Percentiles rank a stretch among this genome's conserved stretches.
Conservation (phyloP, 2,888 invertebrate species). For the Tenthredo amoena region DNA sequence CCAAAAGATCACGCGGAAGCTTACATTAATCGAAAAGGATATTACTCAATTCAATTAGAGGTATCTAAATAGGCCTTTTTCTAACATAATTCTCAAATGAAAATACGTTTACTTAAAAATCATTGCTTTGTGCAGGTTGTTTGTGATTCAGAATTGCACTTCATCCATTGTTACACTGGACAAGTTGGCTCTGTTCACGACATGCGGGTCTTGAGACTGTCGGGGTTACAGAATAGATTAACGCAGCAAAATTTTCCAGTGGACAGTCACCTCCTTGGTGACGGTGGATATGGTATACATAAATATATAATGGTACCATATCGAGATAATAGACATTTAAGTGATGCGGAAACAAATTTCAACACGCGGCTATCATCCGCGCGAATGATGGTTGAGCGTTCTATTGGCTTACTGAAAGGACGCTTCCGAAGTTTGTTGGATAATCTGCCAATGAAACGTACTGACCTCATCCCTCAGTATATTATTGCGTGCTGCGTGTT, state of each 20-base stretch:
- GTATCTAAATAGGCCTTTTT: conserved; percentile 34
- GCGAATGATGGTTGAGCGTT: conserved; percentile 55
- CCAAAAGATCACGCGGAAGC: conserved; percentile 55
- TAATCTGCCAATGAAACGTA: conserved; percentile 30
- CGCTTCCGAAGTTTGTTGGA: conserved; percentile 35
- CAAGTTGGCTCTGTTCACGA: conserved; percentile 58
- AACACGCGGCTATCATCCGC: conserved; percentile 54
- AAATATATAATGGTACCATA: conserved; percentile 57
- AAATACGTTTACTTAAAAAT: neutral
- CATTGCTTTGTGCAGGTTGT: conserved; percentile 46
- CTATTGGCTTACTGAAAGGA: conserved; percentile 53
- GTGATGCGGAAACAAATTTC: conserved; percentile 53
- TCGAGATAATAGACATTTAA: conserved; percentile 56
- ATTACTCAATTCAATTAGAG: conserved; percentile 60
- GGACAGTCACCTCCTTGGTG: conserved; percentile 55
- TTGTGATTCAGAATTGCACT: conserved; percentile 51
- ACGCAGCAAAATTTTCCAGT: conserved; percentile 38
- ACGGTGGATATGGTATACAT: conserved; percentile 56
- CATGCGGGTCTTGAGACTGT: conserved; percentile 55
- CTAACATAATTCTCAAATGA: neutral
- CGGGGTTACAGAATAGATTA: conserved; percentile 44
- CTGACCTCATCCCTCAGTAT: conserved; percentile 12
- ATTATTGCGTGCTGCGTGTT: conserved; percentile 18
- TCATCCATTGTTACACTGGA: conserved; percentile 56
- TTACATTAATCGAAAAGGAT: conserved; percentile 59